Percentiles rank a stretch among this genome's conserved stretches.
These are phyloP conservation scores for Lampris incognitus DNA, from an alignment of 2,113 vertebrate genomes.

Conservation along the genomic window DNA sequence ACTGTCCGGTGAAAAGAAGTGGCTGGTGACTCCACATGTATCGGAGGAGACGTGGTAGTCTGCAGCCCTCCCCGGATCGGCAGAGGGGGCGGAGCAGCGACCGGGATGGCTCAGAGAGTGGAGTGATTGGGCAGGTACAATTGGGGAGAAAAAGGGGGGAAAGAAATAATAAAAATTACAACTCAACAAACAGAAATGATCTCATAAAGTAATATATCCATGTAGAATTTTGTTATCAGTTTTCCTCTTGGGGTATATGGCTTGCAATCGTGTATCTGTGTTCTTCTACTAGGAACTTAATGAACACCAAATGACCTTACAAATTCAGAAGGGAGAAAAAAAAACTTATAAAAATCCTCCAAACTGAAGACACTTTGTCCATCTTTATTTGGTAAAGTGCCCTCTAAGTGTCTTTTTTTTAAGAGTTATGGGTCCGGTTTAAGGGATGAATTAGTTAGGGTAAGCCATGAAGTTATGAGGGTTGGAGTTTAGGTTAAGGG, in stretches of 20 bases:
- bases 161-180: background rate
- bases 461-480: background rate
- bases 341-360: background rate
- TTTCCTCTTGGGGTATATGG: slow-evolving; percentile 19
- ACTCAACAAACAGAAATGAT: background rate
- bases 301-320: slow-evolving; percentile 15
- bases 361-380: background rate
- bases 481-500: slow-evolving; percentile 9
- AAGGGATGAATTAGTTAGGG: background rate
- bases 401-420: too few species aligned
- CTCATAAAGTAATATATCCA: background rate
- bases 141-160: too few species aligned
- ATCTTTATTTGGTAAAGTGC: background rate
- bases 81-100: too few species aligned
- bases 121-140: too few species aligned
- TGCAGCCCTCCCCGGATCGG: too few species aligned
- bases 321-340: slow-evolving; percentile 8
- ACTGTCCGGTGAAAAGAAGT: too few species aligned
- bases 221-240: slow-evolving; percentile 11
- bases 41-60: too few species aligned
- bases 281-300: slow-evolving; percentile 10
- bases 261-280: slow-evolving; percentile 15
- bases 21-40: too few species aligned
- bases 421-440: background rate
- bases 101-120: too few species aligned